A percentile compares a stretch with the other conserved stretches of the same genome.
Evolutionary conservation across 2,888 invertebrate species (phyloP).

Genomic region (Mythimna pallens): DNA sequence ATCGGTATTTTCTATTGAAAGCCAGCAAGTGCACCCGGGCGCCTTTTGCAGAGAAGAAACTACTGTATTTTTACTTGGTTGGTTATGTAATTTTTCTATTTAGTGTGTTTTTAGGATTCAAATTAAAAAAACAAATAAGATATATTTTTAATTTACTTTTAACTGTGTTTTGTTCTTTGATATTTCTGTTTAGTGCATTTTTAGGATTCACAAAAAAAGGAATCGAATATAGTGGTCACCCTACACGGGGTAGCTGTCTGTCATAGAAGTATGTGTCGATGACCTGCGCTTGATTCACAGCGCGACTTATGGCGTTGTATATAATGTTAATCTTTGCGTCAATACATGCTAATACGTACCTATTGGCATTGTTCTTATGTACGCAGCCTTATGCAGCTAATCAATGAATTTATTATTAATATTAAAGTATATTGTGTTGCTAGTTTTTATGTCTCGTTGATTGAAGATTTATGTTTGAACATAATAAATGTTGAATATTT

Average conservation of each 20-base stretch:
- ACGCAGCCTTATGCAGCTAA: constrained; percentile 54
- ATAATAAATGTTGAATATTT: constrained; percentile 5
- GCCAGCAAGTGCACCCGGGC: too few relatives aligned
- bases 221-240: constrained; percentile 12
- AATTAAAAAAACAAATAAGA: too few relatives aligned
- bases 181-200: too few relatives aligned
- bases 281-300: constrained; percentile 69
- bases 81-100: too few relatives aligned
- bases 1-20: too few relatives aligned
- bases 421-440: constrained; percentile 55
- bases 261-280: constrained; percentile 63
- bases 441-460: constrained; percentile 20
- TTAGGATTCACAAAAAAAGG: too few relatives aligned
- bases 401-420: constrained; percentile 54
- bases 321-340: constrained; percentile 62
- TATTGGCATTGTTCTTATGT: constrained; percentile 58
- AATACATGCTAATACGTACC: constrained; percentile 56
- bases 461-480: constrained; percentile 35
- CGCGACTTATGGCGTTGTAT: constrained; percentile 52
- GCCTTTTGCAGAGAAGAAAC: too few relatives aligned
- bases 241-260: constrained; percentile 61
- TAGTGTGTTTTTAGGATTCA: too few relatives aligned
- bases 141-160: too few relatives aligned
- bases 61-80: too few relatives aligned
- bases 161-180: too few relatives aligned